phyloP scores from a whole-genome alignment of 1,140 invertebrate genomes.

The Cydia fagiglandana region DNA sequence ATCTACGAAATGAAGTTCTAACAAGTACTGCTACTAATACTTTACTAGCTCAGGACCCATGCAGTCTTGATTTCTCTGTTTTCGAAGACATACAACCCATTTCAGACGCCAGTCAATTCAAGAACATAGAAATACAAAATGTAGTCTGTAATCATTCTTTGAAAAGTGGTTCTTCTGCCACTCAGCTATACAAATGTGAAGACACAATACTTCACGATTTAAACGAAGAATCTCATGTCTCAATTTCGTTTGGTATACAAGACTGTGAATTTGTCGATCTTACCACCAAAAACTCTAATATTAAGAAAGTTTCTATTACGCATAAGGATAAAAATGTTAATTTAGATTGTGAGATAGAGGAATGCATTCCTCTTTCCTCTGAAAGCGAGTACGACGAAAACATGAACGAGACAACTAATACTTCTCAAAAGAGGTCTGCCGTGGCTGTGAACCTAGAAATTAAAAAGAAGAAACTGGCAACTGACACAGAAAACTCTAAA shows the following conservation, averaged over 20 bases:
- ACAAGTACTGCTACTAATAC: conserved; percentile 17
- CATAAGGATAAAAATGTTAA: conserved; percentile 46
- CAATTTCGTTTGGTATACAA: conserved; percentile 52
- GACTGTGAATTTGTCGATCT: conserved; percentile 53
- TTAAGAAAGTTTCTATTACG: conserved; percentile 51
- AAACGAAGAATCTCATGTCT: conserved; percentile 44
- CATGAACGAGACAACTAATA: conserved; percentile 40
- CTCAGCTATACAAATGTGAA: conserved; percentile 38
- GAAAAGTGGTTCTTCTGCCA: conserved; percentile 41
- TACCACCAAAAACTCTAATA: conserved; percentile 48
- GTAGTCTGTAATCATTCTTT: conserved; percentile 36
- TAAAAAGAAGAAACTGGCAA: conserved; percentile 64
- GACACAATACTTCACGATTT: conserved; percentile 41
- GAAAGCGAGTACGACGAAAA: conserved; percentile 40
- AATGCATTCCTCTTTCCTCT: conserved; percentile 44
- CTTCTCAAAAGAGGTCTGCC: conserved; percentile 46
- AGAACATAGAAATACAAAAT: conserved; percentile 28
- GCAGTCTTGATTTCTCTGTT: conserved; percentile 46
- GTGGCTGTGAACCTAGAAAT: conserved; percentile 68
- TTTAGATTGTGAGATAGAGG: conserved; percentile 55
- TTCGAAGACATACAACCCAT: conserved; percentile 45
- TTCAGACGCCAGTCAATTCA: conserved; percentile 24
- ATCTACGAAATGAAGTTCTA: conserved; percentile 9
- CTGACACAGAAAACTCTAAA: conserved; percentile 53
- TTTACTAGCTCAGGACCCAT: conserved; percentile 33